A percentile compares a stretch with the other conserved stretches of the same genome.
Conservation (phyloP, 2,888 invertebrate species). For the Shargacucullia verbasci region DNA sequence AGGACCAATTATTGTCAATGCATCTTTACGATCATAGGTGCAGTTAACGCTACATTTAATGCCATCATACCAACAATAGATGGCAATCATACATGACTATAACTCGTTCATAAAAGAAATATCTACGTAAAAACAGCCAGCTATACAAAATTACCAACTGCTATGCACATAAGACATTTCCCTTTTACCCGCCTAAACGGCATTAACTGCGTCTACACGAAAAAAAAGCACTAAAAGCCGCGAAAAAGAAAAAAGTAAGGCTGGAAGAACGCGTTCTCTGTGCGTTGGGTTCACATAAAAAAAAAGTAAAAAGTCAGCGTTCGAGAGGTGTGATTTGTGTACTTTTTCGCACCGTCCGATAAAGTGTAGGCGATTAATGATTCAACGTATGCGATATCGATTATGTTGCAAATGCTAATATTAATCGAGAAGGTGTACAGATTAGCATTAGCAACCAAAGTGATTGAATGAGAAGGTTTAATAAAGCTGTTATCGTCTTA, state of each 20-base stretch:
- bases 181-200: constrained; percentile 52
- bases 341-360: constrained; percentile 82
- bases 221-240: constrained; percentile 66
- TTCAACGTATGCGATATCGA: constrained; percentile 75
- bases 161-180: constrained; percentile 29
- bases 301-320: constrained; percentile 66
- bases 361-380: constrained; percentile 77
- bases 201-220: constrained; percentile 66
- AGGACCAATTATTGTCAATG: no score
- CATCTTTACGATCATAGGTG: no score
- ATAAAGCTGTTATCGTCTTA: constrained; percentile 9
- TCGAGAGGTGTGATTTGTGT: constrained; percentile 86
- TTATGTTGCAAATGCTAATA: constrained; percentile 65
- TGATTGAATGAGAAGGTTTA: constrained; percentile 24
- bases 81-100: no score
- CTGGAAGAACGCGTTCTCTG: constrained; percentile 76
- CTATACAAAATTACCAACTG: constrained; percentile 14
- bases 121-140: no score
- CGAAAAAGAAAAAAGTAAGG: constrained; percentile 61
- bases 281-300: constrained; percentile 65
- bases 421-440: constrained; percentile 31
- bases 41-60: no score
- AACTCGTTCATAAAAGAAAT: no score
- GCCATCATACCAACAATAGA: no score
- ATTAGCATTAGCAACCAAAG: constrained; percentile 28